Conservation (phyloP, 2,797 vertebrate species). For the Masticophis lateralis region DNA sequence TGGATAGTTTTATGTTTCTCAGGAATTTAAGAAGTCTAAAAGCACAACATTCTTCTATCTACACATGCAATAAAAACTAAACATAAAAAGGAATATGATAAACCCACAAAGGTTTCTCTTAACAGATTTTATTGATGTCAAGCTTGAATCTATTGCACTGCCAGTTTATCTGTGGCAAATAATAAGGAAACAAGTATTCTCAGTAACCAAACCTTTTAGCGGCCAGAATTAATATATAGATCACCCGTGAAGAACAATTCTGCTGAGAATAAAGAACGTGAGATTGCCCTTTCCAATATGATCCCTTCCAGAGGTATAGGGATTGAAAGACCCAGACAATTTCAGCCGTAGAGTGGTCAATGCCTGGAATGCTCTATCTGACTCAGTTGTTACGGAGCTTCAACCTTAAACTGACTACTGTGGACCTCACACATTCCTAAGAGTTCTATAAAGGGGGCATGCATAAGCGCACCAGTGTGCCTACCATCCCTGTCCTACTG, state of each 20-base stretch:
- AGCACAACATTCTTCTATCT: neutral
- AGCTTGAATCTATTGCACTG: slow-evolving; percentile 39
- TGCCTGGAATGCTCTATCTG: too few species aligned
- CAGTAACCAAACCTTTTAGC: slow-evolving; percentile 24
- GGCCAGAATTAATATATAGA: slow-evolving; percentile 33
- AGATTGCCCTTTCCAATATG: neutral
- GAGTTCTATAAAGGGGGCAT: too few species aligned
- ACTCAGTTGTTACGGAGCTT: too few species aligned
- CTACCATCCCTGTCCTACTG: too few species aligned
- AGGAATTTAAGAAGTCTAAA: neutral
- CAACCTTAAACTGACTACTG: too few species aligned
- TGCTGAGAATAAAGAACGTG: neutral
- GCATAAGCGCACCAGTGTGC: too few species aligned
- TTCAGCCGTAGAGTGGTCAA: too few species aligned
- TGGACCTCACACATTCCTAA: too few species aligned
- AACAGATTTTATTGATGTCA: slow-evolving; percentile 45
- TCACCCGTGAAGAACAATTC: neutral
- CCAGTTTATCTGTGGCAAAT: slow-evolving; percentile 36
- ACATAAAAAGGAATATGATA: neutral
- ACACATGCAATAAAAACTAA: neutral
- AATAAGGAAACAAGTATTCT: slow-evolving; percentile 45
- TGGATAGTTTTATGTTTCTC: neutral
- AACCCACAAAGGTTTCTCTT: neutral
- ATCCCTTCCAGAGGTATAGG: neutral
- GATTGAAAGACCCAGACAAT: neutral